Base-by-base conservation (phyloP, 2,888 invertebrate species). In the Drosophila lutescens region DNA sequence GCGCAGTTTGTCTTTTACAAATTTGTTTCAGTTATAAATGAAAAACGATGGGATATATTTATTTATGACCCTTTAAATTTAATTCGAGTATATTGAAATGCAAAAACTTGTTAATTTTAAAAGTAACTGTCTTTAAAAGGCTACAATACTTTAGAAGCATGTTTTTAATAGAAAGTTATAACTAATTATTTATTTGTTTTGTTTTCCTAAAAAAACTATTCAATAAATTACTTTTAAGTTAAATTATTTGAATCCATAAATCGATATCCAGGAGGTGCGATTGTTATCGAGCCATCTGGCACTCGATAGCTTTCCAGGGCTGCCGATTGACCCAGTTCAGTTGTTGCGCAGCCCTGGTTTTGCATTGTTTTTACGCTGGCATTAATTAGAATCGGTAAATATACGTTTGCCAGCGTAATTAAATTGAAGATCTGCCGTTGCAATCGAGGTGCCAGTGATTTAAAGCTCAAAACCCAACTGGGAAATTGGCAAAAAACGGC, bases 381-480 rank as follows among this genome's bases (percentile, higher is more conserved):
- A 80, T 77, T 71, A 80, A 80, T 77, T 80, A 76, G 53, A 77
- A 71, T 78, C 78, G 80, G 80, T 80, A 80, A 83, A 74, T 77
- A 62, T 54, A 56, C 15, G 44, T 15, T 4, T 12, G 41, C 10
- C 34, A 51, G 13, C 55, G n/a, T 34, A 8, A 34, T n/a, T 10
- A 43, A n/a, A 55, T 30, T 3, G 6, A 20, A 34, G 32, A 10
- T 55, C 32, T 5, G 10, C 8, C 23, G 23, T 10, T 30, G 2
- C 34, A 17, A 58, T 38, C 36, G 12, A 58, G 46, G 46, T 32
- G 1, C 32, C 47, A 26, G 32, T 15, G 47, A 13, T 13, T 10
- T 6, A 4, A 13, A 32, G 23, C 38, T 34, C 49, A 13, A 4
- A 4, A 23, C 5, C 2, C 26, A 20, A 23, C 15, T 26, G n/a